Base-by-base conservation (phyloP, 1,140 invertebrate genomes). In the Bombus pascuorum region DNA sequence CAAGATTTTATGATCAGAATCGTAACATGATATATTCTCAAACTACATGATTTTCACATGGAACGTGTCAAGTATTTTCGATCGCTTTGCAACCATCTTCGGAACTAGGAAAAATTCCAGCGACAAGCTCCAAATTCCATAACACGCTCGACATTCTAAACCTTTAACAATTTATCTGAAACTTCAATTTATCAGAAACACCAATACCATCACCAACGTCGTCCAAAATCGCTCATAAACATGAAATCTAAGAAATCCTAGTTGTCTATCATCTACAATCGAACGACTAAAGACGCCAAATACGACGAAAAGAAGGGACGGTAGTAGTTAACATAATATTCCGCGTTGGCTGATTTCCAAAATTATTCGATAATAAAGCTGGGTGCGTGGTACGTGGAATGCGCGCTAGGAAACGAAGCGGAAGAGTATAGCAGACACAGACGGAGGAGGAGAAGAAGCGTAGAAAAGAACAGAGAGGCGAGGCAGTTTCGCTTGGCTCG, bases 401-500 rank as follows among this genome's bases (percentile, higher is more conserved):
- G 47, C 80, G 75, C 47, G 47, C 72, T 28, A 57, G 57, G 37
- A 72, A 25, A 71, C 42, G 37, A 28, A 34, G 44, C 59, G 79
- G 78, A 74, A 85, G 78, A 32, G 76, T 28, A 37, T 13, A 76
- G 66, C 70, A 70, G 81, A 86, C 47, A 73, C 44, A 47, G 53
- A 65, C 68, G 39, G 83, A 84, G 68, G 75, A 70, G 65, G 81
- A 80, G 32, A 22, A 53, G 37, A 22, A 22, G 22, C 47, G 47
- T 22, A 53, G 47, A 57, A 84, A 12, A 34, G 57, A 34, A 32
- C 1, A 2, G 22, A 39, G 42, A 32, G 32, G 85, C 73, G 44
- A 34, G 12, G 85, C 79, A 76, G 87, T 91, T 89, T 88, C 71
- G 78, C 85, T 91, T 92, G 92, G 91, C 92, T 90, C 86, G 53